Percentiles rank a stretch among this genome's conserved stretches.
Conservation (phyloP, 2,888 invertebrate species). For the Lochmaea capreae region DNA sequence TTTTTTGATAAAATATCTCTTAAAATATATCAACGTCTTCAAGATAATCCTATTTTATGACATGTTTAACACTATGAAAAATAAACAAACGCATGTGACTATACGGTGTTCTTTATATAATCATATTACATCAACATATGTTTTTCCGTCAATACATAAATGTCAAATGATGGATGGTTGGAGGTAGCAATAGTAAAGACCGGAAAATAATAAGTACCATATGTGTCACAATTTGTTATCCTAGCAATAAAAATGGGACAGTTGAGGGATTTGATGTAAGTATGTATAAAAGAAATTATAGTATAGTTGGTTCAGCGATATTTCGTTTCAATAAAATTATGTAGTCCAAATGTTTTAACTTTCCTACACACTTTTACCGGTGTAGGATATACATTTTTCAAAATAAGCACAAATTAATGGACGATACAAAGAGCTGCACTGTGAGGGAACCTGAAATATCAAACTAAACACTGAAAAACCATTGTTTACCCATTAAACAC, state of each 20-base stretch:
- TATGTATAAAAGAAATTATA: neutral
- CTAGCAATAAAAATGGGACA: neutral
- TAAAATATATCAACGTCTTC: conserved; percentile 8
- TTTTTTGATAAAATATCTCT: neutral
- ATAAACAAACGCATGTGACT: conserved; percentile 20
- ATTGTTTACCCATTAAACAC: conserved; percentile 53
- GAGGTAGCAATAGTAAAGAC: neutral
- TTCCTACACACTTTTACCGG: too few species aligned
- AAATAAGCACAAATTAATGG: too few species aligned
- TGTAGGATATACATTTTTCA: too few species aligned
- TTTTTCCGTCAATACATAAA: conserved; percentile 10
- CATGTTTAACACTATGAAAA: conserved; percentile 19
- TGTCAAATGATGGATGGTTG: conserved; percentile 2
- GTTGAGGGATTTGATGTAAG: neutral
- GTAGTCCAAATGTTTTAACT: too few species aligned
- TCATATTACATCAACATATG: conserved; percentile 23
- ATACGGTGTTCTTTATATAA: conserved; percentile 6
- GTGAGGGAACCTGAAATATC: too few species aligned
- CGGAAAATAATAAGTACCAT: conserved; percentile 6
- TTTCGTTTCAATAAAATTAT: too few species aligned
- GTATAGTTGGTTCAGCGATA: neutral
- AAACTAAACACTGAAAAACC: too few species aligned
- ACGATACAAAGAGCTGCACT: too few species aligned
- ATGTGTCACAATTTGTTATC: neutral
- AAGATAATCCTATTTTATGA: conserved; percentile 6